phyloP scores from a whole-genome alignment of 2,113 vertebrate species.

The Hiodon alosoides region DNA sequence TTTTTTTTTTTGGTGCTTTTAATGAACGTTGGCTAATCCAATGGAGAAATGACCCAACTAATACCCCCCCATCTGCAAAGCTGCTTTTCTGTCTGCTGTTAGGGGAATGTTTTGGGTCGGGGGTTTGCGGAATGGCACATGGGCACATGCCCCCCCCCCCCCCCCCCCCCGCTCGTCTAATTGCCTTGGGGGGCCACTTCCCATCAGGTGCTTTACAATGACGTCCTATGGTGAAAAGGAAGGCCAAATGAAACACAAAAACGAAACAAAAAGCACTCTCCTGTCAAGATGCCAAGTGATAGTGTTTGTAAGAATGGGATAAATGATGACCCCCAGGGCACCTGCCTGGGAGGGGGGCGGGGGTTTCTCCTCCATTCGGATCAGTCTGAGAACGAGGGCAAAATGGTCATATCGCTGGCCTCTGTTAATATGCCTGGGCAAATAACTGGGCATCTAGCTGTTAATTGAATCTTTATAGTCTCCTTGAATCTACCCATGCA shows the following conservation, averaged over 20 bases:
- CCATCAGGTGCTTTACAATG: constrained; percentile 3
- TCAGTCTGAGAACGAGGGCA: background rate
- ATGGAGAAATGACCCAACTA: background rate
- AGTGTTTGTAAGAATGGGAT: constrained; percentile 18
- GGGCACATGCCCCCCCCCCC: background rate
- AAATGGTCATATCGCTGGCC: too few species aligned
- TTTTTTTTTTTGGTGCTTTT: background rate
- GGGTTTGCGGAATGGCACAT: background rate
- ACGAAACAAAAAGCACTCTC: background rate
- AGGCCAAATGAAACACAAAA: background rate
- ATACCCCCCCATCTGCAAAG: background rate
- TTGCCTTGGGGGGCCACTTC: constrained; percentile 24
- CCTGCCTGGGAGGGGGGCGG: background rate
- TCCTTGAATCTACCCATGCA: background rate
- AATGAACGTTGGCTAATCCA: too few species aligned
- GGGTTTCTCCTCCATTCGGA: background rate
- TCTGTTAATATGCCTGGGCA: too few species aligned
- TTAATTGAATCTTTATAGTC: too few species aligned
- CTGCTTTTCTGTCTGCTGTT: constrained; percentile 1
- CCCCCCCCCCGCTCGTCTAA: constrained; percentile 10
- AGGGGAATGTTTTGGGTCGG: background rate
- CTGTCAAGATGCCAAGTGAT: constrained; percentile 15
- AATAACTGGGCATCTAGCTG: too few species aligned
- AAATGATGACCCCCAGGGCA: constrained; percentile 6
- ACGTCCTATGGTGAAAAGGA: constrained; percentile 12